A percentile compares a stretch with the other conserved stretches of the same genome.
phyloP scores from a whole-genome alignment of 2,113 vertebrate genomes.

The Chrysochloris asiatica region DNA sequence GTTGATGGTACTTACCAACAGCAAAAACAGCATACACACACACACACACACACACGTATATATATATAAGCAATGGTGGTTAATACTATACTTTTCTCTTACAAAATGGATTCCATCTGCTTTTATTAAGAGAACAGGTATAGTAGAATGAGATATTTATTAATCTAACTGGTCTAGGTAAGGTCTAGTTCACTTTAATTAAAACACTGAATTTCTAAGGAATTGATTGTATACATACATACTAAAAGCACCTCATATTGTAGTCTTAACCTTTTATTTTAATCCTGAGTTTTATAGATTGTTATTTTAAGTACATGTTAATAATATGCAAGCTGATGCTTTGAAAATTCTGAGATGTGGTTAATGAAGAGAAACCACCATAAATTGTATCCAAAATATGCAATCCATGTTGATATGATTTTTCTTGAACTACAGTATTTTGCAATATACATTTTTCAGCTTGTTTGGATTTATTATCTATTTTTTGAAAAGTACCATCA shows the following conservation, averaged over 20 bases:
- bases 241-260: slow-evolving; percentile 67
- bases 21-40: too few species aligned
- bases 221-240: slow-evolving; percentile 47
- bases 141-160: slow-evolving; percentile 76
- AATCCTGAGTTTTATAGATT: slow-evolving; percentile 80
- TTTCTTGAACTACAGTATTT: slow-evolving; percentile 81
- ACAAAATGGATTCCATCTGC: slow-evolving; percentile 78
- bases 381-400: slow-evolving; percentile 87
- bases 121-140: slow-evolving; percentile 78
- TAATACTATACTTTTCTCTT: slow-evolving; percentile 69
- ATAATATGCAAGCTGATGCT: slow-evolving; percentile 84
- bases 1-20: too few species aligned
- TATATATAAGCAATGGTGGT: slow-evolving; percentile 36
- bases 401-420: slow-evolving; percentile 81
- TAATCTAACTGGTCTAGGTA: slow-evolving; percentile 81
- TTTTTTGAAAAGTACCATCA: slow-evolving; percentile 83
- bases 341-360: slow-evolving; percentile 84
- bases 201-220: slow-evolving; percentile 77
- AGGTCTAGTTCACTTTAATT: slow-evolving; percentile 86
- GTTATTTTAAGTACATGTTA: slow-evolving; percentile 86
- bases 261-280: slow-evolving; percentile 81
- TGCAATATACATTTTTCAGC: slow-evolving; percentile 84
- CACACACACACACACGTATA: too few species aligned
- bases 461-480: slow-evolving; percentile 84
- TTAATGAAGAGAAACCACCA: slow-evolving; percentile 87